Evolutionary conservation across 1,140 invertebrate genomes (phyloP).

Genomic region (Calliphora vicina): DNA sequence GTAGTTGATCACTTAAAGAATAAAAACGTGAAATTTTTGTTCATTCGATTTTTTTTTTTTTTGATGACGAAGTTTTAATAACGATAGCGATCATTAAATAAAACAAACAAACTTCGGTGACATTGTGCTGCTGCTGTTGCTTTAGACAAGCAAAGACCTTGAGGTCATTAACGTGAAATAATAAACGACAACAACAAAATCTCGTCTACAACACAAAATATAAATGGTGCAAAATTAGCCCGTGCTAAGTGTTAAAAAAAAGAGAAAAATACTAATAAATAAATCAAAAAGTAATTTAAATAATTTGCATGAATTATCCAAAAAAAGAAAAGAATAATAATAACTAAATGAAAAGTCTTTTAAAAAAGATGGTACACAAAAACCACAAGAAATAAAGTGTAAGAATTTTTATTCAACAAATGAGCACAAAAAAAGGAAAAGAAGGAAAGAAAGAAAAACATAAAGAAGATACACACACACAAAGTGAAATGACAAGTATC

Average conservation of each 20-base stretch:
- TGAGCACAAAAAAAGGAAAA: background rate
- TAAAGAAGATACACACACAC: background rate
- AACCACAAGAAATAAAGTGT: background rate
- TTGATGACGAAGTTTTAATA: background rate
- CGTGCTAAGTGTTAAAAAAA: background rate
- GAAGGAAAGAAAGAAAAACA: background rate
- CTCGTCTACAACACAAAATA: background rate
- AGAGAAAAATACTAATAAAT: background rate
- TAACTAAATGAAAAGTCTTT: background rate
- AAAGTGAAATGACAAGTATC: background rate
- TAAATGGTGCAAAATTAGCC: background rate
- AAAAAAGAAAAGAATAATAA: background rate
- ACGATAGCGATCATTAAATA: background rate
- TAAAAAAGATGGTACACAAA: background rate
- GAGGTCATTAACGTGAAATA: conserved; percentile 8
- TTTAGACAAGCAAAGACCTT: background rate
- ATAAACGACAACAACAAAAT: background rate
- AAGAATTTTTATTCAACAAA: background rate
- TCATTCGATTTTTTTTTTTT: background rate
- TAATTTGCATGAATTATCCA: conserved; percentile 1
- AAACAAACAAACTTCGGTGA: background rate
- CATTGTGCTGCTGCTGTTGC: background rate
- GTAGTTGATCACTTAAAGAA: background rate
- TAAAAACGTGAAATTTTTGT: background rate
- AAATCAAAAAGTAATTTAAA: background rate